Evolutionary conservation across 2,888 invertebrate species (phyloP).

Genomic region (Lamellibrachia satsuma): DNA sequence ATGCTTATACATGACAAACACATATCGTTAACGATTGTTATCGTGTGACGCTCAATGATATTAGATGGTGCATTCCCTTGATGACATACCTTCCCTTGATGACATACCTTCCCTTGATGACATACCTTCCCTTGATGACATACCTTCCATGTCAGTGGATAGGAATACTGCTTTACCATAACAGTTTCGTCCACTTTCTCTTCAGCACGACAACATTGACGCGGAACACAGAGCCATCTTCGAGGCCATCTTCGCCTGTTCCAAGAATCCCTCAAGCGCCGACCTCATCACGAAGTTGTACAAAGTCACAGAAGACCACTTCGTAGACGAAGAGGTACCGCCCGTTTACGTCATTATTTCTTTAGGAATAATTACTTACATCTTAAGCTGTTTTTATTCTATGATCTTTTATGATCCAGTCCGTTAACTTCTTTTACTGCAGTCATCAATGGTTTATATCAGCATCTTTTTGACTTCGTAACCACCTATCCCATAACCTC

Average conservation of each 20-base stretch:
- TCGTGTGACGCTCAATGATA: background rate
- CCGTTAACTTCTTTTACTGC: background rate
- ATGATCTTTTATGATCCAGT: background rate
- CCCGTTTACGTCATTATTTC: background rate
- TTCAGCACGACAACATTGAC: slow-evolving; percentile 34
- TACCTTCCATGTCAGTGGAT: background rate
- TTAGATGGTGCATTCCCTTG: background rate
- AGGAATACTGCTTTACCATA: background rate
- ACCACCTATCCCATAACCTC: too few relatives aligned
- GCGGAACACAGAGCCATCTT: slow-evolving; percentile 37
- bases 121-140: too few relatives aligned
- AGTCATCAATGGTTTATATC: background rate
- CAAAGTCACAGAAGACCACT: slow-evolving; percentile 29
- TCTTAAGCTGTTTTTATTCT: background rate
- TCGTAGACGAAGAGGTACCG: slow-evolving; percentile 35
- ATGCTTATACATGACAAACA: background rate
- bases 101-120: too few relatives aligned
- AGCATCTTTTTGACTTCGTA: too few relatives aligned
- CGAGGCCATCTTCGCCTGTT: slow-evolving; percentile 33
- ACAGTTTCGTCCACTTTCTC: too few relatives aligned
- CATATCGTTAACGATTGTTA: background rate
- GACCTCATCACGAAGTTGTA: slow-evolving; percentile 26
- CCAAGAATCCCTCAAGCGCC: slow-evolving; percentile 22
- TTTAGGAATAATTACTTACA: background rate
- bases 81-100: too few relatives aligned